Percentiles rank a stretch among this genome's conserved stretches.
These are phyloP conservation scores for Blastobasis lacticolella DNA, from an alignment of 2,888 invertebrate species.

Conservation along the genomic window DNA sequence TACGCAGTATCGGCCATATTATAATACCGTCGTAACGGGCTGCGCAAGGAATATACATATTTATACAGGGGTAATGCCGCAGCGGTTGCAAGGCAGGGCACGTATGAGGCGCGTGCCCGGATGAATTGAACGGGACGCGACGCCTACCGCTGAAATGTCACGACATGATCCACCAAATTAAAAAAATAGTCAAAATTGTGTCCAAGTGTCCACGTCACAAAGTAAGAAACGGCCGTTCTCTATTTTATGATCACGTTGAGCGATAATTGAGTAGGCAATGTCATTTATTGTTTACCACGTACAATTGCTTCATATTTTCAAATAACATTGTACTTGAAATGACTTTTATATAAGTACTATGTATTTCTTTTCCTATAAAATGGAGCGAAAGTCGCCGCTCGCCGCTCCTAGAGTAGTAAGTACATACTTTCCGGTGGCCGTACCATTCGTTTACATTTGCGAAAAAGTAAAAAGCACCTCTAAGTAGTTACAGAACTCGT, in stretches of 20 bases:
- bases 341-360: too few species aligned
- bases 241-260: too few species aligned
- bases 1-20: slow-evolving; percentile 29
- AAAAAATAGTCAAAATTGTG: slow-evolving; percentile 3
- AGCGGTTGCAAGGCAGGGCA: slow-evolving; percentile 37
- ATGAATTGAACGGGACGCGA: slow-evolving; percentile 40
- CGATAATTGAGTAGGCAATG: too few species aligned
- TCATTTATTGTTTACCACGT: too few species aligned
- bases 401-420: too few species aligned
- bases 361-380: too few species aligned
- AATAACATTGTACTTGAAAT: too few species aligned
- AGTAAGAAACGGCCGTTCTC: too few species aligned
- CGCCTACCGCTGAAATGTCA: slow-evolving; percentile 13
- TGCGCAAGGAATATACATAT: slow-evolving; percentile 30
- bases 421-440: not conserved
- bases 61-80: slow-evolving; percentile 33
- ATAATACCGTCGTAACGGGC: slow-evolving; percentile 34
- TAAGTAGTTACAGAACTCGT: slow-evolving; percentile 61
- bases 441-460: slow-evolving; percentile 4
- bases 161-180: slow-evolving; percentile 15
- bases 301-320: too few species aligned
- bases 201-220: too few species aligned
- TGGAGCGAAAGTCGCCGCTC: too few species aligned
- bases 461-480: slow-evolving; percentile 34
- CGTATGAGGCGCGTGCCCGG: slow-evolving; percentile 42